Evolutionary conservation across 2,113 vertebrate genomes (phyloP).

Genomic region (Gnathonemus longibarbis): DNA sequence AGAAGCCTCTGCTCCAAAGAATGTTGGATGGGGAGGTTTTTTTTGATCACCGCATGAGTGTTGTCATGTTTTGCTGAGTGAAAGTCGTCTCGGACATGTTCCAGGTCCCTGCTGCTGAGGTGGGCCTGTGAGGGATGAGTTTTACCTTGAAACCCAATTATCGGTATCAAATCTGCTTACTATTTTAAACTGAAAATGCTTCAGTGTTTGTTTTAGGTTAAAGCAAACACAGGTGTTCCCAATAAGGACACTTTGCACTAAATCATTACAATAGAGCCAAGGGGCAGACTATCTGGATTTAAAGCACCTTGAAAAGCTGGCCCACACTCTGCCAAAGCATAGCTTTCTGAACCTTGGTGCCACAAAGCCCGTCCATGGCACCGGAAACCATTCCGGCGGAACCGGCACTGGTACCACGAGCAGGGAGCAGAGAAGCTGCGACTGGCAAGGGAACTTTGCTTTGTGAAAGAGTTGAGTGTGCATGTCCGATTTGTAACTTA

Average conservation of each 20-base stretch:
- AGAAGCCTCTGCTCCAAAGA: slow-evolving; percentile 4
- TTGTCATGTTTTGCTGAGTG: not conserved
- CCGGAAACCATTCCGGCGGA: not conserved
- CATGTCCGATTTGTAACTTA: not conserved
- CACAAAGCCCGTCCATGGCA: not conserved
- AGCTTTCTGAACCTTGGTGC: not conserved
- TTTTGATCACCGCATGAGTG: not conserved
- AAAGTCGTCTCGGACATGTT: not conserved
- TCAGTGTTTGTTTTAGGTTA: not conserved
- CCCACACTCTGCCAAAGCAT: not conserved
- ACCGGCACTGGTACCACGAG: not conserved
- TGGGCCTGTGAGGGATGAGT: not conserved
- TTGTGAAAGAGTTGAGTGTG: not conserved
- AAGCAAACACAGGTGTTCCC: not conserved
- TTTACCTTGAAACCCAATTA: not conserved
- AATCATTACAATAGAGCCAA: not conserved
- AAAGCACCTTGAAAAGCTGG: not conserved
- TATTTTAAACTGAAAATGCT: not conserved
- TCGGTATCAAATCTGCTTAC: not conserved
- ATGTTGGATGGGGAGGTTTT: not conserved
- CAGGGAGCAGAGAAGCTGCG: not conserved
- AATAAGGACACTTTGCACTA: not conserved
- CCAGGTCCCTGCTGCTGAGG: not conserved
- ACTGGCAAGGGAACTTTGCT: not conserved
- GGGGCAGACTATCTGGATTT: not conserved